Percentiles rank a stretch among this genome's conserved stretches.
Conservation (phyloP, 1,140 invertebrate genomes). For the Hylyphantes graminicola region DNA sequence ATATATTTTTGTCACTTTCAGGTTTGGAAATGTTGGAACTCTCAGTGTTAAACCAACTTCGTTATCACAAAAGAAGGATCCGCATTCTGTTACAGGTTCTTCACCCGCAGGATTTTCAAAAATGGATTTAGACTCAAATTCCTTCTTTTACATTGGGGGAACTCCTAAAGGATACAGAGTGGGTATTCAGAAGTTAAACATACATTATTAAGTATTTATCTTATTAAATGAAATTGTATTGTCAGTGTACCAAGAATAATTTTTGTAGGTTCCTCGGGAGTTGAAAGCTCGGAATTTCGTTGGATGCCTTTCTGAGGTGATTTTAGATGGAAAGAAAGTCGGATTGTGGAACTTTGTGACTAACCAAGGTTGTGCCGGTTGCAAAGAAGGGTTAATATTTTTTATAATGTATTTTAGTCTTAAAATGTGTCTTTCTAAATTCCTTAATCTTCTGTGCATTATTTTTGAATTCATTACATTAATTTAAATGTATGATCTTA, state of each 20-base stretch:
- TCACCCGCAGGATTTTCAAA: constrained; percentile 63
- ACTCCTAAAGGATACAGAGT: constrained; percentile 62
- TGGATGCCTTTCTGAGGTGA: constrained; percentile 83
- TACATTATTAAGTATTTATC: neutral
- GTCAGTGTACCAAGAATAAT: neutral
- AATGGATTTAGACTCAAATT: constrained; percentile 63
- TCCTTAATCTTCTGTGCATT: no score
- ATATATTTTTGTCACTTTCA: constrained; percentile 25
- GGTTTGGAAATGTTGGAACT: constrained; percentile 66
- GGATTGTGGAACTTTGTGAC: constrained; percentile 90
- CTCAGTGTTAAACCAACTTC: constrained; percentile 64
- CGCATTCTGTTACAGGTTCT: constrained; percentile 51
- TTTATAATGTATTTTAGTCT: neutral
- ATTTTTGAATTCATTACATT: no score
- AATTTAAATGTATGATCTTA: no score
- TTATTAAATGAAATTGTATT: neutral
- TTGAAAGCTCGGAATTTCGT: constrained; percentile 67
- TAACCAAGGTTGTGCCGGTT: constrained; percentile 74
- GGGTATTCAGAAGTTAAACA: neutral
- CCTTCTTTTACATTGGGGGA: constrained; percentile 65
- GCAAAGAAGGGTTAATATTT: constrained; percentile 73
- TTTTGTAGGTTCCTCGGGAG: constrained; percentile 64
- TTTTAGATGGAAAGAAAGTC: constrained; percentile 80
- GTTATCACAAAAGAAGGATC: constrained; percentile 60
- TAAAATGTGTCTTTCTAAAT: no score